phyloP scores from a whole-genome alignment of 1,140 invertebrate genomes.

The Ceratitis capitata region DNA sequence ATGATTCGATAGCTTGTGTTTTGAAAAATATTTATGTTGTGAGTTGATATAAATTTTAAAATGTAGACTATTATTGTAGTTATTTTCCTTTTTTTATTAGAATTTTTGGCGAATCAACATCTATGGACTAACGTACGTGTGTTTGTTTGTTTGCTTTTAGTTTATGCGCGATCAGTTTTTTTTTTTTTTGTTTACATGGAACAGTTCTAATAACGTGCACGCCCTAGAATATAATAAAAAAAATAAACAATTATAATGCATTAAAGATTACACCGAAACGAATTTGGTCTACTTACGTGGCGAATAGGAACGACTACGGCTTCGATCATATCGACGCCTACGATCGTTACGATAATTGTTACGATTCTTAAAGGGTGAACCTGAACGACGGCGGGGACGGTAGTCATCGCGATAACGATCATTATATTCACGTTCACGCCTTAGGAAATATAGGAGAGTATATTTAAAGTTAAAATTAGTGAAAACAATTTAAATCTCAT shows the following conservation, averaged over 20 bases:
- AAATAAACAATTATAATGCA: slow-evolving; percentile 5
- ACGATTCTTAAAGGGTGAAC: slow-evolving; percentile 45
- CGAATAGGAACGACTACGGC: slow-evolving; percentile 84
- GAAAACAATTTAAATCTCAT: neutral
- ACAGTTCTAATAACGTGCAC: slow-evolving; percentile 41
- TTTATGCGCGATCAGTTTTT: neutral
- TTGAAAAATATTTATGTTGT: too few species aligned
- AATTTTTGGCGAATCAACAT: neutral
- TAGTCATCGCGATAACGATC: slow-evolving; percentile 63
- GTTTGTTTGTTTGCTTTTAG: neutral
- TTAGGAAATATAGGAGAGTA: neutral
- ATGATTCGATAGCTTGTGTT: neutral
- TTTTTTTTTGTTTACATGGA: neutral
- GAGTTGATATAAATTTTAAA: too few species aligned
- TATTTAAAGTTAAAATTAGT: too few species aligned
- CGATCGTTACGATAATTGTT: slow-evolving; percentile 48
- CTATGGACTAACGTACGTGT: neutral
- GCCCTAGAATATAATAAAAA: slow-evolving; percentile 44
- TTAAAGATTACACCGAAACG: neutral
- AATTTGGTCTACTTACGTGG: slow-evolving; percentile 74
- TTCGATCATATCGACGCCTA: slow-evolving; percentile 74
- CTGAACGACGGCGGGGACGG: slow-evolving; percentile 55
- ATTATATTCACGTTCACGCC: slow-evolving; percentile 41
- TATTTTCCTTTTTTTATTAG: neutral
- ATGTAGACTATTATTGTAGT: too few species aligned